Base-by-base conservation (phyloP, 2,888 invertebrate species). In the Agrochola lychnidis region DNA sequence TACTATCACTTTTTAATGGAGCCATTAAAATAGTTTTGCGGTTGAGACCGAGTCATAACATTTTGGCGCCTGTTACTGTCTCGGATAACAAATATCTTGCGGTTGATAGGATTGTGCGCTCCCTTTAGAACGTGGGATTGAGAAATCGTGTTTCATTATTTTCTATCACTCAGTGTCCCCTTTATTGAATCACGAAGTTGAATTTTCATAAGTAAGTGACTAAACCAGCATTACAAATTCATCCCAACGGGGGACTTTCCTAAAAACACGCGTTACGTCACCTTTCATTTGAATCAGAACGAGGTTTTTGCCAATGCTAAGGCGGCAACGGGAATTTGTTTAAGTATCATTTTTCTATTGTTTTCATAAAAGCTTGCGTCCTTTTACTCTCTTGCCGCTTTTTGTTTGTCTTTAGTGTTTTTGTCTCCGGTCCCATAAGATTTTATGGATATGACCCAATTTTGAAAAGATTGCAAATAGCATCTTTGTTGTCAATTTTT, bases 1-100 rank as follows among this genome's bases (percentile, higher is more conserved):
- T 89, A 94, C 95, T 95, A 95, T 95, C 95, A 94, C 94, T 94
- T 94, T 95, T 95, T 96, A 95, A 96, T 95, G 94, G 93, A 92
- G 90, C 92, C 93, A 94, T 95, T 94, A 94, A 94, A 95, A 94
- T 94, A 92, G 93, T 93, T 94, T 92, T 94, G 95, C 94, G 95
- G 95, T 95, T 92, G 83, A 89, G 89, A 92, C 88, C 90, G 90
- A 91, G 92, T 93, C 92, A 91, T 92, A 94, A 93, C 91, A 93
- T 93, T 95, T 95, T 93, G 94, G 93, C 92, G 91, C 91, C 91
- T 92, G 89, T 93, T 91, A 90, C 90, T 89, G 89, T 87, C 90
- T 89, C 81, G 81, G 88, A 90, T 93, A 93, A 94, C 93, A 94
- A 94, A 95, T 95, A 93, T 89, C 91, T 93, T 94, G 95, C 86